These are phyloP conservation scores for Trachelus tabidus DNA, from an alignment of 2,888 invertebrate genomes.

Conservation along the genomic window DNA sequence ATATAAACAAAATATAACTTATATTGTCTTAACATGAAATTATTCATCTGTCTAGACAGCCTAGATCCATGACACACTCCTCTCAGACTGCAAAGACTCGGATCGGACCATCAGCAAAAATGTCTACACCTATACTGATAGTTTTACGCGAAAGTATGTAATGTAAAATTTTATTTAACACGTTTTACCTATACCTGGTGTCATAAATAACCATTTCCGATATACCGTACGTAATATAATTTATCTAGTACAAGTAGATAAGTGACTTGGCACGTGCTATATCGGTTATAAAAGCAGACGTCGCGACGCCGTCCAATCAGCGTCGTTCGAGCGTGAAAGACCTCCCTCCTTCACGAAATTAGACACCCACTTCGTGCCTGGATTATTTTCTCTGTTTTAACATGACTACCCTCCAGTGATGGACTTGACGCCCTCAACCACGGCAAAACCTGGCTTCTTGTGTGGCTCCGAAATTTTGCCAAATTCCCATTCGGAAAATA, in stretches of 20 bases:
- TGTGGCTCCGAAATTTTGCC: neutral
- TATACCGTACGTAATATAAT: neutral
- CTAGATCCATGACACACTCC: too few species aligned
- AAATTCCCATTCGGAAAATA: neutral
- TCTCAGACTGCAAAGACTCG: too few species aligned
- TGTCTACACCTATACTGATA: too few species aligned
- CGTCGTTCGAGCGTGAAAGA: conserved; percentile 38
- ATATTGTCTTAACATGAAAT: too few species aligned
- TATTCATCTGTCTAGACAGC: too few species aligned
- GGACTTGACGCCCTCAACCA: neutral
- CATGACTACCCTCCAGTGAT: neutral
- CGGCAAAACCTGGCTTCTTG: neutral
- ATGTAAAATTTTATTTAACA: neutral
- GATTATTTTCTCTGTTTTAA: neutral
- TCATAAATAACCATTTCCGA: neutral
- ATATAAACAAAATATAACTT: too few species aligned
- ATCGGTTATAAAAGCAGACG: conserved; percentile 29
- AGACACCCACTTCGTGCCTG: conserved; percentile 34
- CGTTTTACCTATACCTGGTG: neutral
- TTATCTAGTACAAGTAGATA: neutral
- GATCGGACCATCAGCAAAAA: too few species aligned
- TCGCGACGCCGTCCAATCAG: conserved; percentile 33
- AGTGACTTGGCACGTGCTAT: neutral
- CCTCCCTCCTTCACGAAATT: conserved; percentile 38
- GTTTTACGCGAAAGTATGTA: too few species aligned